These are phyloP conservation scores for Glaucomys volans DNA, from an alignment of 2,113 vertebrate genomes.

Conservation along the genomic window DNA sequence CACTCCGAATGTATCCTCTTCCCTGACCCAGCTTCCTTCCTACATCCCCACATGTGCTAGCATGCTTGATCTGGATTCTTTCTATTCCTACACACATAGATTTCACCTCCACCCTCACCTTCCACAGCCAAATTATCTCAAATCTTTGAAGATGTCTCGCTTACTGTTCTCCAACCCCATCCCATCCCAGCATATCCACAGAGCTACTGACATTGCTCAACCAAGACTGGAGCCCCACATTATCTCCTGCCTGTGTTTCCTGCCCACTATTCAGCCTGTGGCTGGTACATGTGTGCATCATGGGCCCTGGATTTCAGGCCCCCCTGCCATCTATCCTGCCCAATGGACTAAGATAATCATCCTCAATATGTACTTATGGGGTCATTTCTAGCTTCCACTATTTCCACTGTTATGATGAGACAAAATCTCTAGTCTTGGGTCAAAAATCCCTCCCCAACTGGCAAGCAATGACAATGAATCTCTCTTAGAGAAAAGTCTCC, in stretches of 20 bases:
- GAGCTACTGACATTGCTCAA: rapidly evolving
- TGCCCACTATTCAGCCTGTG: rapidly evolving
- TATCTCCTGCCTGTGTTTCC: background rate
- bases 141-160: background rate
- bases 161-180: background rate
- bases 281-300: background rate
- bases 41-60: rapidly evolving
- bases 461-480: rapidly evolving
- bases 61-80: background rate
- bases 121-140: background rate
- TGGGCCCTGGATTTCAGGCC: background rate
- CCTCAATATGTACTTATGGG: background rate
- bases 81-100: rapidly evolving
- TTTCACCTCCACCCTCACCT: no score
- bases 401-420: rapidly evolving
- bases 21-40: no score
- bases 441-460: background rate
- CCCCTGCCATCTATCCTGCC: background rate
- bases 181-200: rapidly evolving
- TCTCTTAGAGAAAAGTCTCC: background rate
- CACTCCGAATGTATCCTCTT: background rate
- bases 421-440: background rate
- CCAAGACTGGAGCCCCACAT: background rate
- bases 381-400: background rate
- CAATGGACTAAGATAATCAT: rapidly evolving